A percentile compares a stretch with the other conserved stretches of the same genome.
Conservation (phyloP, 1,140 invertebrate genomes). For the Ceratosolen solmsi region DNA sequence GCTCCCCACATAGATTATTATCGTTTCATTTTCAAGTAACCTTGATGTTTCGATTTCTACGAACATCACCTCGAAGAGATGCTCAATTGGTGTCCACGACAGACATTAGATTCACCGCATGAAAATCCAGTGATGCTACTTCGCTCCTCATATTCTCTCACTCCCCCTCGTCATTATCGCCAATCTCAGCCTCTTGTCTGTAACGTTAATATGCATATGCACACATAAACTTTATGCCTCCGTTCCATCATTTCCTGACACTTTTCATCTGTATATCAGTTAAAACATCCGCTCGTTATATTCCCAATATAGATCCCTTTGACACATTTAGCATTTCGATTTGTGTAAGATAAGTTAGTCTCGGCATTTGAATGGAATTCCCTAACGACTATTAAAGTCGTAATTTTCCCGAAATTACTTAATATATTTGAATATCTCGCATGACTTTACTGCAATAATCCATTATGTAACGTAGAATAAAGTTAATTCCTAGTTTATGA, state of each 20-base stretch:
- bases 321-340: slow-evolving; percentile 44
- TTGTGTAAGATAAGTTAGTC: not conserved
- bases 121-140: not conserved
- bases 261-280: slow-evolving; percentile 42
- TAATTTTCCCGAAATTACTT: too few relatives aligned
- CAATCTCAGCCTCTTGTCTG: not conserved
- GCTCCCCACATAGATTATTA: not conserved
- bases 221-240: not conserved
- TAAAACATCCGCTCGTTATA: slow-evolving; percentile 8
- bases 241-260: slow-evolving; percentile 40
- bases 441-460: too few relatives aligned
- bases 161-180: not conserved
- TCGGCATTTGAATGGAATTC: too few relatives aligned
- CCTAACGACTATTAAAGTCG: too few relatives aligned
- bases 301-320: not conserved
- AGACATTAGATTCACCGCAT: slow-evolving; percentile 12
- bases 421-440: too few relatives aligned
- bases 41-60: slow-evolving; percentile 8
- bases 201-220: not conserved
- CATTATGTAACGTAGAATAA: too few relatives aligned
- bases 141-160: not conserved
- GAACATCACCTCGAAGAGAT: not conserved
- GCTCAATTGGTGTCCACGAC: slow-evolving; percentile 21
- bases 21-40: slow-evolving; percentile 34
- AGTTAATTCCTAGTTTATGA: too few relatives aligned